Evolutionary conservation across 2,797 vertebrate genomes (phyloP).

Genomic region (Okamejei kenojei): DNA sequence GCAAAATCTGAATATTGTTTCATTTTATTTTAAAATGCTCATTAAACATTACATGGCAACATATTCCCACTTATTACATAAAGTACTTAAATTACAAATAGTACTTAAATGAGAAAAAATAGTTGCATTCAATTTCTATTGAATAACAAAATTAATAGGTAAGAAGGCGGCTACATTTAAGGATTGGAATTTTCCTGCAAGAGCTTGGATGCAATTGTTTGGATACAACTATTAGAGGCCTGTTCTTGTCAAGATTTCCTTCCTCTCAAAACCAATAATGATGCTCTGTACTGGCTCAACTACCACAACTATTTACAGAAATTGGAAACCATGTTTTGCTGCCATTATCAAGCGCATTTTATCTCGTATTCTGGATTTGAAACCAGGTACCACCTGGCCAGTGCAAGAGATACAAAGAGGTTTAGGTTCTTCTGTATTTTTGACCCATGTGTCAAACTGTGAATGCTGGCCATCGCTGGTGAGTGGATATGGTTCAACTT

Average conservation of each 20-base stretch:
- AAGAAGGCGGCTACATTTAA: neutral
- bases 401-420: neutral
- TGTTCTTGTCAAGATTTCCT: neutral
- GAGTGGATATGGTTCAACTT: neutral
- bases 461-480: neutral
- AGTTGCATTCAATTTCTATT: neutral
- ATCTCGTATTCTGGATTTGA: neutral
- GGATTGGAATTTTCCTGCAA: neutral
- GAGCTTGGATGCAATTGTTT: neutral
- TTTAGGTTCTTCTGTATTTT: neutral
- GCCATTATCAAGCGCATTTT: neutral
- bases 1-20: neutral
- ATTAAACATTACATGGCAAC: neutral
- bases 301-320: neutral
- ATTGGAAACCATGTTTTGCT: neutral
- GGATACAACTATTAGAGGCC: neutral
- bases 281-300: neutral
- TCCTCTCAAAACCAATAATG: neutral
- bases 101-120: neutral
- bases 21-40: neutral
- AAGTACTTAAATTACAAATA: neutral
- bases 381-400: neutral
- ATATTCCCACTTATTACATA: neutral
- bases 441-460: neutral
- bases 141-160: neutral